A percentile compares a stretch with the other conserved stretches of the same genome.
Evolutionary conservation across 2,888 invertebrate species (phyloP).

Genomic region (Lycaena phlaeas): DNA sequence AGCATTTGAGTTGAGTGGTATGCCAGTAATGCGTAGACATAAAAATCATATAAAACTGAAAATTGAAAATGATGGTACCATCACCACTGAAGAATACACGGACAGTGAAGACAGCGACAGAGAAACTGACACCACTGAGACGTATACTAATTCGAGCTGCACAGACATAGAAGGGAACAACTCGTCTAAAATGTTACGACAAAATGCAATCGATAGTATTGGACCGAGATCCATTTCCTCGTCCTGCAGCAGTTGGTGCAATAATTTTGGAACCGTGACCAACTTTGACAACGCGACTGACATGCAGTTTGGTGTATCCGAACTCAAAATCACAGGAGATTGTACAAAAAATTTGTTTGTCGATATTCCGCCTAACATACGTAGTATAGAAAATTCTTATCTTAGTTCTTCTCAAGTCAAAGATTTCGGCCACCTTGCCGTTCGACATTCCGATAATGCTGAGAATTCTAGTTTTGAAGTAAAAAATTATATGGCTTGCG

Average conservation of each 20-base stretch:
- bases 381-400: slow-evolving; percentile 20
- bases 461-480: slow-evolving; percentile 73
- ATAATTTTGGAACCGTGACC: slow-evolving; percentile 78
- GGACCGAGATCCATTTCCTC: slow-evolving; percentile 59
- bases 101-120: slow-evolving; percentile 54
- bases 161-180: slow-evolving; percentile 42
- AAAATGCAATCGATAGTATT: slow-evolving; percentile 72
- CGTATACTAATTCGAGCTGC: slow-evolving; percentile 49
- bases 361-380: slow-evolving; percentile 22
- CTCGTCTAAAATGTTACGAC: slow-evolving; percentile 63
- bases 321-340: slow-evolving; percentile 38
- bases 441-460: slow-evolving; percentile 75
- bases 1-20: slow-evolving; percentile 57
- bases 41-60: slow-evolving; percentile 56
- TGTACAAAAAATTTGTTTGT: slow-evolving; percentile 54
- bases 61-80: slow-evolving; percentile 55
- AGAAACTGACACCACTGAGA: slow-evolving; percentile 54
- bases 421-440: slow-evolving; percentile 29
- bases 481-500: slow-evolving; percentile 75
- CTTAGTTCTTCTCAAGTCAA: slow-evolving; percentile 26
- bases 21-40: slow-evolving; percentile 57
- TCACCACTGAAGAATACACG: slow-evolving; percentile 53
- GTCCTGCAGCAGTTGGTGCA: slow-evolving; percentile 70
- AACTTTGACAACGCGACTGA: slow-evolving; percentile 73
- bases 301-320: slow-evolving; percentile 41